Evolutionary conservation across 2,797 vertebrate genomes (phyloP).

Genomic region (Molossus molossus): DNA sequence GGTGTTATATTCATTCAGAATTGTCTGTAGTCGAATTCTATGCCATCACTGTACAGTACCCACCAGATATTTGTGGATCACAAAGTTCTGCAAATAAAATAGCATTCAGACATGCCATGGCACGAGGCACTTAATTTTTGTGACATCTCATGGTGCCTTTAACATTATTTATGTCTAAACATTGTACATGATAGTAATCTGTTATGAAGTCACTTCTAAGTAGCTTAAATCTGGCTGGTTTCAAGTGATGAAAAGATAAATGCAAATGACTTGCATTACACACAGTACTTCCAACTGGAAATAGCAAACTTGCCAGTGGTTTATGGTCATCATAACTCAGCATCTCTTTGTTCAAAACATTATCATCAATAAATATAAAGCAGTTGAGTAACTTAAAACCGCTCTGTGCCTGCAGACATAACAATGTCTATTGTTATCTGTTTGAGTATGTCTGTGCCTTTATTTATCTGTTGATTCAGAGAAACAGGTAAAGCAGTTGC

Average conservation of each 20-base stretch:
- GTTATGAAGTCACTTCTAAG: slow-evolving; percentile 70
- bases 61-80: slow-evolving; percentile 15
- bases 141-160: slow-evolving; percentile 70
- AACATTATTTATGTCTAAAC: slow-evolving; percentile 60
- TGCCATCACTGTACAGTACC: neutral
- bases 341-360: slow-evolving; percentile 67
- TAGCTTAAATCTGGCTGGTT: slow-evolving; percentile 69
- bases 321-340: slow-evolving; percentile 57
- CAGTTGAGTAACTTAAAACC: neutral
- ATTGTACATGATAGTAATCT: slow-evolving; percentile 54
- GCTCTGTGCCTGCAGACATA: neutral
- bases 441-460: slow-evolving; percentile 55
- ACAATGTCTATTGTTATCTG: neutral
- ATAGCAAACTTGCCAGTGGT: neutral
- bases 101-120: slow-evolving; percentile 1
- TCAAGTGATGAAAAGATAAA: slow-evolving; percentile 78
- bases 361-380: slow-evolving; percentile 59
- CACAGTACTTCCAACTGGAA: slow-evolving; percentile 54
- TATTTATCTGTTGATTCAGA: slow-evolving; percentile 76
- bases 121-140: slow-evolving; percentile 74
- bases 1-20: slow-evolving; percentile 20
- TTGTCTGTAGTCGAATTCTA: slow-evolving; percentile 32
- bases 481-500: slow-evolving; percentile 58
- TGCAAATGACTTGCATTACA: slow-evolving; percentile 61
- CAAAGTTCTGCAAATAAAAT: slow-evolving; percentile 76